These are phyloP conservation scores for Himalopsyche anomala DNA, from an alignment of 2,888 invertebrate genomes.

Conservation along the genomic window DNA sequence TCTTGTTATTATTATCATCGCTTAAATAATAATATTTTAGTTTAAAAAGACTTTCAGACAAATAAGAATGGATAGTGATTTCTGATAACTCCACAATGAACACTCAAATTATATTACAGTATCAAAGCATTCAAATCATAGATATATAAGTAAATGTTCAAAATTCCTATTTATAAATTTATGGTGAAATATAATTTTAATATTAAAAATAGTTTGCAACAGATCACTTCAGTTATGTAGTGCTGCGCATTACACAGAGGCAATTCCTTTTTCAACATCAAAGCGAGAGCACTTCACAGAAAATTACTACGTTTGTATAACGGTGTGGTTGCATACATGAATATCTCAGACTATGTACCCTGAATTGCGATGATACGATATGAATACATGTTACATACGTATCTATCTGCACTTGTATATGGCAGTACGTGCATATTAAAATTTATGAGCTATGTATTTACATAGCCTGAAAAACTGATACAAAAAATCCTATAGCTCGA, in stretches of 20 bases:
- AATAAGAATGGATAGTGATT: too few relatives aligned
- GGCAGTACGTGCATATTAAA: neutral
- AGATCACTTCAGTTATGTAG: conserved; percentile 26
- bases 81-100: too few relatives aligned
- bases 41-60: too few relatives aligned
- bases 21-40: too few relatives aligned
- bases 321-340: conserved; percentile 26
- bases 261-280: conserved; percentile 34
- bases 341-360: conserved; percentile 1
- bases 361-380: conserved; percentile 7
- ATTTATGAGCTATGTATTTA: neutral
- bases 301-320: conserved; percentile 31
- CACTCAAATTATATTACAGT: too few relatives aligned
- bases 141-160: neutral
- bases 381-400: neutral
- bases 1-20: too few relatives aligned
- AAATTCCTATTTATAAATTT: neutral
- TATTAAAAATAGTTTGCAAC: conserved; percentile 12
- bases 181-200: neutral
- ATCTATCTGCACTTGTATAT: neutral
- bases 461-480: neutral
- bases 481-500: neutral
- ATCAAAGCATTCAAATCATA: neutral
- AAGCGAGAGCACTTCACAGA: conserved; percentile 21
- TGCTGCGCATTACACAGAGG: conserved; percentile 24